These are phyloP conservation scores for Xenops minutus DNA, from an alignment of 2,797 vertebrate species.

Conservation along the genomic window DNA sequence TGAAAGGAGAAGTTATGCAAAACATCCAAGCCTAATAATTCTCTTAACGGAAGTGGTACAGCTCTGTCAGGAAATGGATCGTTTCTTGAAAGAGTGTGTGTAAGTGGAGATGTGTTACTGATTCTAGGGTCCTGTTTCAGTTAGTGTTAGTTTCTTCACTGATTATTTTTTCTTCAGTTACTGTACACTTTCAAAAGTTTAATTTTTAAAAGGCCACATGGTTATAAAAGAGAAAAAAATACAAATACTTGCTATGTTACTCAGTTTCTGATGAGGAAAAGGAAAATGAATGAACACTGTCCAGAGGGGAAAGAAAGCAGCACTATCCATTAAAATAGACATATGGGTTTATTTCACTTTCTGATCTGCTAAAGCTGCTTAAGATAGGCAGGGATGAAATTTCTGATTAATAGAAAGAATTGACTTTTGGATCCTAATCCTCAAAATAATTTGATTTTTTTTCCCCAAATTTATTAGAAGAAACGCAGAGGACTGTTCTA, in stretches of 20 bases:
- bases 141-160: not conserved
- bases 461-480: not conserved
- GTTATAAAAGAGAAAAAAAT: not conserved
- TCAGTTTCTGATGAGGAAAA: not conserved
- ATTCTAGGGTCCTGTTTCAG: not conserved
- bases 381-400: not conserved
- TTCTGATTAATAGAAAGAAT: not conserved
- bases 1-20: slow-evolving; percentile 60
- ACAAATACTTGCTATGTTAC: not conserved
- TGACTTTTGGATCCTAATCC: not conserved
- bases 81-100: not conserved
- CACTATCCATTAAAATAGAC: not conserved
- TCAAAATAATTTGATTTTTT: not conserved
- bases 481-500: not conserved
- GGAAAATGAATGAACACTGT: not conserved
- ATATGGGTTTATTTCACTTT: not conserved
- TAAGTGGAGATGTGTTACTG: not conserved
- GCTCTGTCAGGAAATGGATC: slow-evolving; percentile 42
- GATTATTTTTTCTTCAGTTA: not conserved
- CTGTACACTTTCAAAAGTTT: not conserved
- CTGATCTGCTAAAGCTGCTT: not conserved
- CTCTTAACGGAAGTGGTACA: slow-evolving; percentile 29
- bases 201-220: not conserved
- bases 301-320: not conserved
- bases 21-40: slow-evolving; percentile 45